Evolutionary conservation across 2,797 vertebrate genomes (phyloP).

Genomic region (Pangasius sanitwongsei): DNA sequence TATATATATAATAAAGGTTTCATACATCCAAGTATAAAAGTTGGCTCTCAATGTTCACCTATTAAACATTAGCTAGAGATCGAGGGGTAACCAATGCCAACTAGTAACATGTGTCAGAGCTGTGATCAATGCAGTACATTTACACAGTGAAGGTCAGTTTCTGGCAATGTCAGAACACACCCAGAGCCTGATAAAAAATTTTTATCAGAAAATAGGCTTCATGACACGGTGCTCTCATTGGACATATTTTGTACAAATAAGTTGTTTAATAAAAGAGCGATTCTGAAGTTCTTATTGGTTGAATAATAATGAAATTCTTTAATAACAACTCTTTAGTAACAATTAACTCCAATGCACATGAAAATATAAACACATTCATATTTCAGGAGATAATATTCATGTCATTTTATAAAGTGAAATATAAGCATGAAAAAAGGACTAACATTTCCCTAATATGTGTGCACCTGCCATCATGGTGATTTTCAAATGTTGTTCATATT

Average conservation of each 20-base stretch:
- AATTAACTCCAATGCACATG: neutral
- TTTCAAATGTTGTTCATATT: neutral
- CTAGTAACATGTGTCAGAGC: neutral
- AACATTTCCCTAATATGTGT: neutral
- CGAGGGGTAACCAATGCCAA: neutral
- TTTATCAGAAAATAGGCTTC: neutral
- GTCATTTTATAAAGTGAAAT: neutral
- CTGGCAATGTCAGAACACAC: neutral
- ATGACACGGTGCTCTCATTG: neutral
- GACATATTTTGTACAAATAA: neutral
- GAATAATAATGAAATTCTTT: neutral
- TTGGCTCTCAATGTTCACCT: neutral
- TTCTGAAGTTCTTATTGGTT: neutral
- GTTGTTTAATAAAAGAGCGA: neutral
- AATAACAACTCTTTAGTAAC: neutral
- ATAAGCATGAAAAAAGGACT: neutral
- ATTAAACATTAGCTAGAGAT: slow-evolving; percentile 17
- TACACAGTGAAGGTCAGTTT: neutral
- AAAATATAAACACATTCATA: neutral
- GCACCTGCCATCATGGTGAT: neutral
- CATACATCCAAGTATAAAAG: too few species aligned
- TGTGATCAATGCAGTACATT: slow-evolving; percentile 5
- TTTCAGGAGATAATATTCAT: neutral
- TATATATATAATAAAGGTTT: too few species aligned
- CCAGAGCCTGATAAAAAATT: neutral